These are phyloP conservation scores for Chaenogobius annularis DNA, from an alignment of 2,113 vertebrate species.

Conservation along the genomic window DNA sequence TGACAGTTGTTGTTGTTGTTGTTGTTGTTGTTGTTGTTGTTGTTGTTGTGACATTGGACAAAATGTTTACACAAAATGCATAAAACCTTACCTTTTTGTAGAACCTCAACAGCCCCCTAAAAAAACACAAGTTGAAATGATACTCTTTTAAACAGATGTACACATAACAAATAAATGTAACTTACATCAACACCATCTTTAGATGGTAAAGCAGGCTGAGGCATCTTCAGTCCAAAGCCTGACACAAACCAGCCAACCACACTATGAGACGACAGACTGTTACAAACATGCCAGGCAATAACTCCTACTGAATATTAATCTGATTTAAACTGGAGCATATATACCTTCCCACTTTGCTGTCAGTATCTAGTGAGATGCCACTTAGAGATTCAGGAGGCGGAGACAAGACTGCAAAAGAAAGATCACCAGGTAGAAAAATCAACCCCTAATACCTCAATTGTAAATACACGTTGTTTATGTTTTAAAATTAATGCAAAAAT, in stretches of 20 bases:
- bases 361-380: conserved; percentile 68
- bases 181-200: conserved; percentile 64
- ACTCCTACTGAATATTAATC: neutral
- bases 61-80: neutral
- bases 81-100: conserved; percentile 78
- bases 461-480: neutral
- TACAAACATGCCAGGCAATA: neutral
- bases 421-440: neutral
- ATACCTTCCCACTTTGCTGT: conserved; percentile 54
- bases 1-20: conserved; percentile 52
- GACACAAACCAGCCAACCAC: conserved; percentile 83
- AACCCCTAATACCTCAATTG: neutral
- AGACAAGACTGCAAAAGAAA: conserved; percentile 62
- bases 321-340: neutral
- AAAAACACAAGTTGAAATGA: neutral
- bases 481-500: too few species aligned
- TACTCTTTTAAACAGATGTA: neutral
- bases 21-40: conserved; percentile 53
- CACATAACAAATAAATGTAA: neutral
- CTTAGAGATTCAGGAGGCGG: conserved; percentile 76
- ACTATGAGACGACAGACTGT: conserved; percentile 64
- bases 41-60: conserved; percentile 39
- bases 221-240: conserved; percentile 85
- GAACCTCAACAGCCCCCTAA: conserved; percentile 55
- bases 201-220: conserved; percentile 77